phyloP scores from a whole-genome alignment of 2,113 vertebrate genomes.

The Procavia capensis region DNA sequence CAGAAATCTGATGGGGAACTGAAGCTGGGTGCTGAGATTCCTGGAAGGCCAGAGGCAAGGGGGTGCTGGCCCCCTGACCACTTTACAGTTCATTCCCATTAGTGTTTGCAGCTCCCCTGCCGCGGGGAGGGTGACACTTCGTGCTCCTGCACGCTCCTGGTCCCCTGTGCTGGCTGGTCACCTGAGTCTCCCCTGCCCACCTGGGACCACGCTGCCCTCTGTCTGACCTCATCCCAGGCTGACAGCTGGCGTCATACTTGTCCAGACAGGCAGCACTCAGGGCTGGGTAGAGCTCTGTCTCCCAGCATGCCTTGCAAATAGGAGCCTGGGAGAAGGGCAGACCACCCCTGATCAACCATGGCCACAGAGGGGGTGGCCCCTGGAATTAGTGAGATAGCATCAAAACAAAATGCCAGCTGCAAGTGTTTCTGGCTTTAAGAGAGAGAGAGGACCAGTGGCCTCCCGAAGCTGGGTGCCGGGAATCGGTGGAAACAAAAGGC shows the following conservation, averaged over 20 bases:
- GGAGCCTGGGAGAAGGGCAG: neutral
- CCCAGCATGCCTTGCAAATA: slow-evolving; percentile 37
- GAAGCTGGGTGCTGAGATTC: no score
- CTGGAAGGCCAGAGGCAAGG: neutral
- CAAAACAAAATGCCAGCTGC: slow-evolving; percentile 69
- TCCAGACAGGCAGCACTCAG: slow-evolving; percentile 57
- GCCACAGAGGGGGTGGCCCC: neutral
- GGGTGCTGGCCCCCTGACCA: neutral
- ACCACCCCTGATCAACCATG: neutral
- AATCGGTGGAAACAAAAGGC: slow-evolving; percentile 68
- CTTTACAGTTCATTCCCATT: neutral
- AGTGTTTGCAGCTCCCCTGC: neutral
- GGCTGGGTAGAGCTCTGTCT: slow-evolving; percentile 33
- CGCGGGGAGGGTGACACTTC: slow-evolving; percentile 8
- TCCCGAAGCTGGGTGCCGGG: slow-evolving; percentile 67
- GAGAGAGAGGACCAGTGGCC: slow-evolving; percentile 38
- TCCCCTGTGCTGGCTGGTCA: slow-evolving; percentile 59
- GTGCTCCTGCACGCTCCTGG: slow-evolving; percentile 6
- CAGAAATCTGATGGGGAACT: neutral
- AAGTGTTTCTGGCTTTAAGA: slow-evolving; percentile 71
- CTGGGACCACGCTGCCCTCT: slow-evolving; percentile 71
- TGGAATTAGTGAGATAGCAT: slow-evolving; percentile 27
- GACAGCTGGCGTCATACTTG: slow-evolving; percentile 69
- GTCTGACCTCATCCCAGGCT: slow-evolving; percentile 69
- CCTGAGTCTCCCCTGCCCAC: slow-evolving; percentile 75